Evolutionary conservation across 2,797 vertebrate species (phyloP).

Genomic region (Arrhamphus sclerolepis): DNA sequence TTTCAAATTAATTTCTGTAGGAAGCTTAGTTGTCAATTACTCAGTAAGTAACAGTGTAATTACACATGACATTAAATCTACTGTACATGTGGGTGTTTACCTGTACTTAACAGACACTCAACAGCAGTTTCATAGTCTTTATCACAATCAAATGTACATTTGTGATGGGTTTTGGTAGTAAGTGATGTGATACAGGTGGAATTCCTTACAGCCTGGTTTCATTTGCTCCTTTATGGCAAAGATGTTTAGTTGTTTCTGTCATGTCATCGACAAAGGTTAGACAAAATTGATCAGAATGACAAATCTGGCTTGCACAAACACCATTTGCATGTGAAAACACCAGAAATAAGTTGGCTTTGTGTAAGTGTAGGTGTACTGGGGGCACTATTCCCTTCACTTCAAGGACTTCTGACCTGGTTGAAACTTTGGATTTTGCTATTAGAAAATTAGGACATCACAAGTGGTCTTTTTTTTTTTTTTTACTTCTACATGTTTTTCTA

Average conservation of each 20-base stretch:
- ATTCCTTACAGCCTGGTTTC: background rate
- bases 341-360: conserved; percentile 19
- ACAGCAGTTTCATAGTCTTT: conserved; percentile 9
- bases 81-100: background rate
- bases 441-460: background rate
- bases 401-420: background rate
- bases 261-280: too few species aligned
- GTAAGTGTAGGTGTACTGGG: too few species aligned
- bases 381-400: too few species aligned
- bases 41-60: conserved; percentile 2
- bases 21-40: conserved; percentile 5
- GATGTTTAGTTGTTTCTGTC: too few species aligned
- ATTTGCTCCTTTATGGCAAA: background rate
- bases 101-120: background rate
- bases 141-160: background rate
- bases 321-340: background rate
- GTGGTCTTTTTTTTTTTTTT: background rate
- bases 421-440: background rate
- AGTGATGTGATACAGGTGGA: background rate
- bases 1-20: too few species aligned
- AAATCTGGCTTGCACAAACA: conserved; percentile 3
- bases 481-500: too few species aligned
- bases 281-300: background rate
- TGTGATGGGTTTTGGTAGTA: background rate
- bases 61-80: background rate